Base-by-base conservation (phyloP, 2,797 vertebrate genomes). In the Cichlasoma orientale region DNA sequence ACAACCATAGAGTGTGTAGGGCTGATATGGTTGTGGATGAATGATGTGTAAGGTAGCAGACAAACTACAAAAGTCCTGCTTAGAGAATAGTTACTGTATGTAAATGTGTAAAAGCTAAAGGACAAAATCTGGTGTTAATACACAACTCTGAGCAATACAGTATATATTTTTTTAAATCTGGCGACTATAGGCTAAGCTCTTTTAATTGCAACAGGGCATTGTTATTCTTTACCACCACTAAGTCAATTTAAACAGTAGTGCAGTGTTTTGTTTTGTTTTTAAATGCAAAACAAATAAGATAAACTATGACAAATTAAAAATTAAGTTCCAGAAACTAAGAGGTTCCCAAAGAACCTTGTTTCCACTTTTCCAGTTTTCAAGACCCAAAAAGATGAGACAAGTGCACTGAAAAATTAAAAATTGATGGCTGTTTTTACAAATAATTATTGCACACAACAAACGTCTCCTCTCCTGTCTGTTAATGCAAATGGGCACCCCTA, bases 21-120 rank as follows among this genome's bases (percentile, higher is more conserved):
- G 91, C 85, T 85, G 90, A 90, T 92, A 88, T 87, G 82, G 78
- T 73, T 83, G 81, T 74, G 81, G 88, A 90, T 92, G 89, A 90
- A 85, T 92, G 88, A 82, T 90, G 89, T 78, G 78, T 77, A 75
- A 63, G 74, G 74, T 56, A 81, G 75, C 77, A 82, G 85, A 89
- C 86, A 84, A 80, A 79, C 88, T 74, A 71, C 75, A 83, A 75
- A 73, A 50, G 57, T 58, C 56, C 63, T 59, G 71, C 82, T 80
- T 58, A 70, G 74, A 81, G 59, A 70, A 88, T 57, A 71, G 75
- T 82, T 76, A 72, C 56, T 74, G 72, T 27, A 80, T 69, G 61
- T 77, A 74, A 56, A 72, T 3, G 23, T 80, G 58, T 69, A 31
- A 55, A 8, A 41, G 59, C 73, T 89, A 82, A 91, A 91, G 85